Percentiles rank a stretch among this genome's conserved stretches.
Conservation (phyloP, 1,140 invertebrate species). For the Adelges cooleyi region DNA sequence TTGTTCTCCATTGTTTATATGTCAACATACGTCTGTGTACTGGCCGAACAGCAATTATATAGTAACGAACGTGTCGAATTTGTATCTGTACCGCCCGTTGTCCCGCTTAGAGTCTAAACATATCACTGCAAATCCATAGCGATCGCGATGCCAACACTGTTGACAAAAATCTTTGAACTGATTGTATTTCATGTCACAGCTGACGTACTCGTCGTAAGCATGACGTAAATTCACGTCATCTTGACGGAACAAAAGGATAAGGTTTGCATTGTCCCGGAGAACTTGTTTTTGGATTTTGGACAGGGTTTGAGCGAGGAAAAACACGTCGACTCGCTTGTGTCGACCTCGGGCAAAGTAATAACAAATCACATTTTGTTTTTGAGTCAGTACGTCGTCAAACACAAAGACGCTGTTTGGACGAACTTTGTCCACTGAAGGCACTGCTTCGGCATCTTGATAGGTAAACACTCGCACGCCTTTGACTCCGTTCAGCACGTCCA, state of each 20-base stretch:
- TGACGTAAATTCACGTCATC: constrained; percentile 40
- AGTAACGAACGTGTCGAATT: constrained; percentile 1
- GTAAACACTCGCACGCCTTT: constrained; percentile 33
- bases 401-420: constrained; percentile 37
- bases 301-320: constrained; percentile 39
- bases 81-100: constrained; percentile 12
- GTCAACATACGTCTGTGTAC: no score
- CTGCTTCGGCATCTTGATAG: constrained; percentile 32
- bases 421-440: constrained; percentile 33
- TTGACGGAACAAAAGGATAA: constrained; percentile 39
- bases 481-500: not conserved
- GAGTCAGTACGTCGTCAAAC: constrained; percentile 38
- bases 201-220: constrained; percentile 39
- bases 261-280: constrained; percentile 39
- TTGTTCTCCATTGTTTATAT: no score
- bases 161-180: constrained; percentile 31
- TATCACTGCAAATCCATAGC: constrained; percentile 35
- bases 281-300: constrained; percentile 39
- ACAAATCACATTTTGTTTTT: constrained; percentile 37
- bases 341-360: constrained; percentile 38
- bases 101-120: constrained; percentile 30
- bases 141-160: constrained; percentile 31
- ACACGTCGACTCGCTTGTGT: constrained; percentile 36
- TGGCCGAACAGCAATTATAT: not conserved
- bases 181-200: constrained; percentile 35